Evolutionary conservation across 2,888 invertebrate species (phyloP).

Genomic region (Epirrhoe alternata): DNA sequence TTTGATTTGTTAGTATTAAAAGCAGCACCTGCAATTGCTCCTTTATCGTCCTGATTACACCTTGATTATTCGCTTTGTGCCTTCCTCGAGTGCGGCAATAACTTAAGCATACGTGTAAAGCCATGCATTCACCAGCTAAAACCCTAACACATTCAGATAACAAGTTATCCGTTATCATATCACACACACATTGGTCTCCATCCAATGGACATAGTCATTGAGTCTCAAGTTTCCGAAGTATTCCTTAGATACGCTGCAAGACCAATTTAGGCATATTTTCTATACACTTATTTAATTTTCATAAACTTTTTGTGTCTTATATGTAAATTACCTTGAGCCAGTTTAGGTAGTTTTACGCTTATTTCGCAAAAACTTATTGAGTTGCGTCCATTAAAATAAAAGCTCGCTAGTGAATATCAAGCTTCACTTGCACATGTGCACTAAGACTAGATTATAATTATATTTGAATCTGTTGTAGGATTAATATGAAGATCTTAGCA

Average conservation of each 20-base stretch:
- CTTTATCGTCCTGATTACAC: constrained; percentile 40
- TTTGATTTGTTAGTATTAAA: constrained; percentile 1
- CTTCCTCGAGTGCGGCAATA: constrained; percentile 30
- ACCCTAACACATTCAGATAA: neutral
- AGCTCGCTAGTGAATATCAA: neutral
- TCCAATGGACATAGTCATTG: no score
- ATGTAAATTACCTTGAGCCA: neutral
- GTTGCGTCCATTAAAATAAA: neutral
- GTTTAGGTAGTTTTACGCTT: neutral
- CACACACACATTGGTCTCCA: neutral
- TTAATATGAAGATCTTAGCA: constrained; percentile 24
- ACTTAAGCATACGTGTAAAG: constrained; percentile 24
- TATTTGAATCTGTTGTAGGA: constrained; percentile 27
- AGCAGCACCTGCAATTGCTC: constrained; percentile 1
- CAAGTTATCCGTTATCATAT: neutral
- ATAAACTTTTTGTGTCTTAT: neutral
- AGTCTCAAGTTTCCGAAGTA: no score
- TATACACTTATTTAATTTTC: neutral
- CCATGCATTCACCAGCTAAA: neutral
- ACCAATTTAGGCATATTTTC: no score
- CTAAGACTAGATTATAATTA: constrained; percentile 30
- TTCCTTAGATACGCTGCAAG: no score
- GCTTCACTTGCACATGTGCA: constrained; percentile 7
- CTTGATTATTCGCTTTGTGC: constrained; percentile 46
- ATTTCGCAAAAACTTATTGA: neutral